These are phyloP conservation scores for Dendroctonus valens DNA, from an alignment of 1,140 invertebrate genomes.

Conservation along the genomic window DNA sequence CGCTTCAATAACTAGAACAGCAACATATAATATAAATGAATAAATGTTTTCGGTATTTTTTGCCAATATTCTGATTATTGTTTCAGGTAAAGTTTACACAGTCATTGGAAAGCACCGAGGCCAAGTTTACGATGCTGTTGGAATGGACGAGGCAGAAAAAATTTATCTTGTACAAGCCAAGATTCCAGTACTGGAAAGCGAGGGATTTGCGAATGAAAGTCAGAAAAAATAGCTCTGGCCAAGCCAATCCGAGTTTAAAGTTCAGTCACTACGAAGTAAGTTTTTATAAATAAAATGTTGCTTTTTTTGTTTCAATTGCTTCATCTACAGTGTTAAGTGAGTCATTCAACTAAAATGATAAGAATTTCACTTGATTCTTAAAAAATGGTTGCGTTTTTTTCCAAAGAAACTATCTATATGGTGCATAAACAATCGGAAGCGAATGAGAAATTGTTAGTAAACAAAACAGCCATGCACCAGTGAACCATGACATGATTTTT, in stretches of 20 bases:
- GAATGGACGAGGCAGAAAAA: slow-evolving; percentile 83
- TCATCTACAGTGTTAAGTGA: no score
- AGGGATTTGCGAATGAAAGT: slow-evolving; percentile 92
- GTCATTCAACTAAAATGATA: not conserved
- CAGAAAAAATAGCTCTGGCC: slow-evolving; percentile 90
- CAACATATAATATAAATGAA: no score
- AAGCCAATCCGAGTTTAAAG: slow-evolving; percentile 91
- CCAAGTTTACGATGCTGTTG: slow-evolving; percentile 77
- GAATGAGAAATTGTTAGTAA: slow-evolving; percentile 30
- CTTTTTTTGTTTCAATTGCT: not conserved
- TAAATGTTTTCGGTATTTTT: no score
- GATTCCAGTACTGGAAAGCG: slow-evolving; percentile 95
- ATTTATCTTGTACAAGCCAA: slow-evolving; percentile 86
- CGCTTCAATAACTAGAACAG: no score
- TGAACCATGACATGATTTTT: slow-evolving; percentile 31
- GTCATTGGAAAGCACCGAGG: slow-evolving; percentile 88
- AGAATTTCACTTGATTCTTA: not conserved
- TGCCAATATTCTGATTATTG: slow-evolving; percentile 3
- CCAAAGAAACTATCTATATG: slow-evolving; percentile 18
- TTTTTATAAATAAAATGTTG: slow-evolving; percentile 13
- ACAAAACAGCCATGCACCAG: slow-evolving; percentile 30
- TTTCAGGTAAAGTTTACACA: slow-evolving; percentile 87
- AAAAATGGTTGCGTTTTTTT: not conserved
- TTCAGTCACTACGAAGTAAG: slow-evolving; percentile 97
- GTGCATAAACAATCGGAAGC: slow-evolving; percentile 19